These are phyloP conservation scores for Rhaphigaster nebulosa DNA, from an alignment of 2,888 invertebrate species.

Conservation along the genomic window DNA sequence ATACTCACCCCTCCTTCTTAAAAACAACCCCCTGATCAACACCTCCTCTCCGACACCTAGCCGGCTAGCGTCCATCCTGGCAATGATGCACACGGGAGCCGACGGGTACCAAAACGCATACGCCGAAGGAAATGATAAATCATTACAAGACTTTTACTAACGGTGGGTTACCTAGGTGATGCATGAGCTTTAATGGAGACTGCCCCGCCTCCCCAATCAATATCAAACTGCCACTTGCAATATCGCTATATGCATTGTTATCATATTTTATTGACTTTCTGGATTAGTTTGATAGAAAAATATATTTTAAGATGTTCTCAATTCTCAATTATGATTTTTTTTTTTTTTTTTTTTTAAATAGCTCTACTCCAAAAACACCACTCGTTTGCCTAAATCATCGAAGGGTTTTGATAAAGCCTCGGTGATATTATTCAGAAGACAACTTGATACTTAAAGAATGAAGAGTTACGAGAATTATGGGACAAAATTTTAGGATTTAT, in stretches of 20 bases:
- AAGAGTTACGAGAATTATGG: too few species aligned
- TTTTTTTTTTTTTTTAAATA: too few species aligned
- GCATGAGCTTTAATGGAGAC: background rate
- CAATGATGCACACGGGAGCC: background rate
- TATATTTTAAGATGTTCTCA: too few species aligned
- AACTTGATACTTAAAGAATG: too few species aligned
- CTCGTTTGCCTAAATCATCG: too few species aligned
- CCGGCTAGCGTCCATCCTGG: background rate
- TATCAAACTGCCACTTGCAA: background rate
- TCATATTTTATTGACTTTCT: background rate
- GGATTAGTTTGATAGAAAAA: too few species aligned
- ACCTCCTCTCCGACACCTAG: background rate
- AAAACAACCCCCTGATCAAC: background rate
- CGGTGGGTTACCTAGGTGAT: conserved; percentile 32
- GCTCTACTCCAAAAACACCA: too few species aligned
- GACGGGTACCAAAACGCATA: background rate
- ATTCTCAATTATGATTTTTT: too few species aligned
- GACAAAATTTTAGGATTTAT: too few species aligned
- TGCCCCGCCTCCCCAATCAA: conserved; percentile 20
- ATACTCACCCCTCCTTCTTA: background rate
- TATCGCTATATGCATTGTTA: background rate
- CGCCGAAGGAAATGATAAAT: conserved; percentile 16
- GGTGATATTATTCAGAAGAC: too few species aligned
- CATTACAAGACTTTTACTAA: conserved; percentile 27
- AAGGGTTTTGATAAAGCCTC: too few species aligned